These are phyloP conservation scores for Margaritifera margaritifera DNA, from an alignment of 2,888 invertebrate genomes.

Conservation along the genomic window DNA sequence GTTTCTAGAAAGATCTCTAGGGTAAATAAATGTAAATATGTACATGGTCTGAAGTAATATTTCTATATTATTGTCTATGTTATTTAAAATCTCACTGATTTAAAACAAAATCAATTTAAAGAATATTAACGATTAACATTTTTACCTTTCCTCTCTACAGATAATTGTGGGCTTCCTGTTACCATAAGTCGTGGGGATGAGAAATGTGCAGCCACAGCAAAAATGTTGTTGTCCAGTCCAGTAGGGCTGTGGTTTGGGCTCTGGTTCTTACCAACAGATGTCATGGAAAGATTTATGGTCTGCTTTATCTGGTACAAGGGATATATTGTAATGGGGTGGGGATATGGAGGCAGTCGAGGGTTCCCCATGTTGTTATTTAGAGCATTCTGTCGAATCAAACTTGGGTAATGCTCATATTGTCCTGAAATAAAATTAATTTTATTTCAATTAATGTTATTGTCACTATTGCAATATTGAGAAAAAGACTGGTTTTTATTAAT, in stretches of 20 bases:
- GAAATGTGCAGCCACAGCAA: constrained; percentile 86
- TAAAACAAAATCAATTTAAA: too few species aligned
- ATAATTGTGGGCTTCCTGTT: constrained; percentile 71
- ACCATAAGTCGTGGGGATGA: constrained; percentile 85
- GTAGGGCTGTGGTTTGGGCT: constrained; percentile 75
- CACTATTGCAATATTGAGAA: neutral
- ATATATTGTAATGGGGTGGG: constrained; percentile 85
- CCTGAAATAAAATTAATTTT: constrained; percentile 32
- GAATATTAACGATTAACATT: neutral
- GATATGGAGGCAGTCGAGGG: constrained; percentile 92
- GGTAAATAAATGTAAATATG: too few species aligned
- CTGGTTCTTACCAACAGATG: constrained; percentile 44
- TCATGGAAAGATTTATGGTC: constrained; percentile 57
- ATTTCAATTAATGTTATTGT: neutral
- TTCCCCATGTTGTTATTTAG: constrained; percentile 76
- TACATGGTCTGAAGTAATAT: too few species aligned
- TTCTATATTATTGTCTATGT: too few species aligned
- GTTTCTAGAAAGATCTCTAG: too few species aligned
- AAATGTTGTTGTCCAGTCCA: constrained; percentile 76
- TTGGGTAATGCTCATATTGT: constrained; percentile 63
- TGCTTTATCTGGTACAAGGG: constrained; percentile 90
- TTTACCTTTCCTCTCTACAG: constrained; percentile 58
- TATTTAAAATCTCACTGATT: too few species aligned
- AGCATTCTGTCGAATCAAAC: constrained; percentile 64
- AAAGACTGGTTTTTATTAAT: neutral